These are phyloP conservation scores for Chrysotoxum bicinctum DNA, from an alignment of 2,888 invertebrate genomes.

Conservation along the genomic window DNA sequence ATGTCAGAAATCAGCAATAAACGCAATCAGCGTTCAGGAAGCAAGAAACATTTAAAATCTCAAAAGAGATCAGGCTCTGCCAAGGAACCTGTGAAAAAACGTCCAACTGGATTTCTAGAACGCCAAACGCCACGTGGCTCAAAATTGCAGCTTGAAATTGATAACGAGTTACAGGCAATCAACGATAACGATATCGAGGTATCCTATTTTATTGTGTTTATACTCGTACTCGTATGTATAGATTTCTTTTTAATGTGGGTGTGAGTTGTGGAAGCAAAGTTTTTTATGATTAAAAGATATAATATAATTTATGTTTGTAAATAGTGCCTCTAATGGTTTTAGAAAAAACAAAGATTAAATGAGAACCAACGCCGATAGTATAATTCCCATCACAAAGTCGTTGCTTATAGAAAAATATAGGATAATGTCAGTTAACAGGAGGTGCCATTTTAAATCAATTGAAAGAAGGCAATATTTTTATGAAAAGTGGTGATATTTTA, in stretches of 20 bases:
- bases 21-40: slow-evolving; percentile 41
- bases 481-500: too few species aligned
- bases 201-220: slow-evolving; percentile 49
- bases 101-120: slow-evolving; percentile 75
- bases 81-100: slow-evolving; percentile 27
- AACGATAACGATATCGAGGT: slow-evolving; percentile 53
- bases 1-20: slow-evolving; percentile 29
- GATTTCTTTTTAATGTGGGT: background rate
- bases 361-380: background rate
- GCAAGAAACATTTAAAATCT: slow-evolving; percentile 29
- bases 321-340: background rate
- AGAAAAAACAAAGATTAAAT: background rate
- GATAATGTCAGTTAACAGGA: too few species aligned
- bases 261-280: background rate
- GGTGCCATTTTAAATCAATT: too few species aligned
- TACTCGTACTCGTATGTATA: slow-evolving; percentile 59
- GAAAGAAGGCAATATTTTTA: too few species aligned
- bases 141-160: slow-evolving; percentile 77
- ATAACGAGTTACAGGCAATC: slow-evolving; percentile 20
- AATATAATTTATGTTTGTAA: slow-evolving; percentile 7
- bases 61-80: slow-evolving; percentile 23
- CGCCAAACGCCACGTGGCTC: slow-evolving; percentile 77
- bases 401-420: too few species aligned
- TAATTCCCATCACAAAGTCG: too few species aligned
- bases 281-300: background rate